Percentiles rank a stretch among this genome's conserved stretches.
Conservation (phyloP, 2,888 invertebrate genomes). For the Diploptera punctata region DNA sequence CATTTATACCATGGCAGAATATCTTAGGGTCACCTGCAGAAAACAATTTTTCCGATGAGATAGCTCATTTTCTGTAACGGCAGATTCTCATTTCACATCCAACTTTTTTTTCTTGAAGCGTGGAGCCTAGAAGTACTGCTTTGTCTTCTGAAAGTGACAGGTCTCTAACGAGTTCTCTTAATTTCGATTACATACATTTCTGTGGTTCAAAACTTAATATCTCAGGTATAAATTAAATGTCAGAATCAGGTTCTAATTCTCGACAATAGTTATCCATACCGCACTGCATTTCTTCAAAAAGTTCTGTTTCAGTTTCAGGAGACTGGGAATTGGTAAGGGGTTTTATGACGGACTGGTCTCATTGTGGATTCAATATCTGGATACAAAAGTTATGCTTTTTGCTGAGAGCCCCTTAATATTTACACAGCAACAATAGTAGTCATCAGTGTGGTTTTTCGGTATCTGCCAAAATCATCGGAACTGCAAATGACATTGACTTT, state of each 20-base stretch:
- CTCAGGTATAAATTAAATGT: not conserved
- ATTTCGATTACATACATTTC: too few species aligned
- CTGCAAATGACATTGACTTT: not conserved
- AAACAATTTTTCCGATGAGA: not conserved
- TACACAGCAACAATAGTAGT: constrained; percentile 12
- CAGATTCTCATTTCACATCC: not conserved
- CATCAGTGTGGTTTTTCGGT: too few species aligned
- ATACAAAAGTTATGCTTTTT: not conserved
- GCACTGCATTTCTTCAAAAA: not conserved
- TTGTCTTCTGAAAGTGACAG: not conserved
- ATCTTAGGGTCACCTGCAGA: not conserved
- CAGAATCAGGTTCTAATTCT: not conserved
- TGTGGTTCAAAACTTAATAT: not conserved
- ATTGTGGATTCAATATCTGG: not conserved
- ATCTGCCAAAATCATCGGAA: too few species aligned
- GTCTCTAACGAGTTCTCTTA: too few species aligned
- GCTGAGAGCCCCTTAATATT: not conserved
- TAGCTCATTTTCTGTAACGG: not conserved
- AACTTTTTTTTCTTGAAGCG: not conserved
- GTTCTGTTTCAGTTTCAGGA: not conserved
- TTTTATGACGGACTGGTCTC: not conserved
- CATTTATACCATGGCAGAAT: not conserved
- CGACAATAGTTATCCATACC: not conserved
- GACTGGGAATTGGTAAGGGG: not conserved
- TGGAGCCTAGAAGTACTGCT: not conserved